Base-by-base conservation (phyloP, 2,113 vertebrate species). In the Campylorhamphus procurvoides region DNA sequence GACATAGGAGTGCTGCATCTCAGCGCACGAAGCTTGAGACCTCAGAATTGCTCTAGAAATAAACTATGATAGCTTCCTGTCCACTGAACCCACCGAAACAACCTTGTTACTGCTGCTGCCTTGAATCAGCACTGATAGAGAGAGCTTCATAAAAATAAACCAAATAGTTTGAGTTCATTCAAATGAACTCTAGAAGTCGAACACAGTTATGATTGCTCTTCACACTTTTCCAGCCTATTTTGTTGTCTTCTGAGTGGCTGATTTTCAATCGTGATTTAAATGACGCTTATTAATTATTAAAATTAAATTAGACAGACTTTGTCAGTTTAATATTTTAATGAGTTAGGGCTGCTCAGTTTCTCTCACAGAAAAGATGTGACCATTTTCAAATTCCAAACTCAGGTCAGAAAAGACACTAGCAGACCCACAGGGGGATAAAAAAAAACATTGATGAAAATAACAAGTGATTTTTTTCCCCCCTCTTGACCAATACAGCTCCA, bases 281-380 rank as follows among this genome's bases (percentile, higher is more conserved):
- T 12, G 46, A 62, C 4, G 31, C 22, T 47, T 53, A 95, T 93
- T 90, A 94, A 66, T 31, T 95, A 56, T 44, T 89, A 52, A 66
- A 89, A 64, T 39, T 84, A 39, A 96, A 93, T n/a, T 39, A 44
- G 69, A 27, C 31, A 90, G 10, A 86, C 77, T 71, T 77, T 96
- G 10, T 50, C 7, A 5, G 77, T 93, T 90, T 47, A 87, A 33
- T 39, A 10, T 88, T 87, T 84, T 87, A 82, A 72, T 78, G 47
- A 89, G 40, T 77, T 78, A 47, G 31, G 47, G 35, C 22, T 64
- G 42, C 14, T 77, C 10, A 63, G 20, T 72, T 46, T 87, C 29
- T 59, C 69, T 77, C 58, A 23, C 3, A 80, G 60, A 18, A 47
- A 86, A 72, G 33, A 46, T 18, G 18, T 20, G 66, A 89, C 84